A percentile compares a stretch with the other conserved stretches of the same genome.
phyloP scores from a whole-genome alignment of 2,888 invertebrate species.

The Physocephala rufipes region DNA sequence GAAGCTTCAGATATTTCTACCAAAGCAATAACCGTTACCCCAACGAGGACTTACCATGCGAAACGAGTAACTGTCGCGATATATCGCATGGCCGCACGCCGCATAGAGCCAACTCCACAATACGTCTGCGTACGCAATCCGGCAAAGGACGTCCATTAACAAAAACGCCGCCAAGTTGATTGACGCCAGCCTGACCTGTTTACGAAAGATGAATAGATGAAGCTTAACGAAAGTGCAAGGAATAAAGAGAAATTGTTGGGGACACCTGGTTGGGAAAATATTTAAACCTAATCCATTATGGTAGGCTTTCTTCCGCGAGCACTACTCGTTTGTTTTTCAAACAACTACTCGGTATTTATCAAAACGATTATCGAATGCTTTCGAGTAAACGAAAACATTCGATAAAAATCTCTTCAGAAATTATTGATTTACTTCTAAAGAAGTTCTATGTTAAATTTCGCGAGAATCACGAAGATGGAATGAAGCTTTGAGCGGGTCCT shows the following conservation, averaged over 20 bases:
- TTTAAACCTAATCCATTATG: too few relatives aligned
- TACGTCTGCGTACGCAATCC: slow-evolving; percentile 90
- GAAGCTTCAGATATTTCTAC: too few relatives aligned
- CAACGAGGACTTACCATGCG: slow-evolving; percentile 76
- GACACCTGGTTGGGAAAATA: too few relatives aligned
- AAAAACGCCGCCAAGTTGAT: slow-evolving; percentile 96
- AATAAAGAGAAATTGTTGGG: neutral
- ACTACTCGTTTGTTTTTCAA: too few relatives aligned
- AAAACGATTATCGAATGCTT: neutral
- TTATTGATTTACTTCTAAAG: too few relatives aligned
- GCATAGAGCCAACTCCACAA: slow-evolving; percentile 92
- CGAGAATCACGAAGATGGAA: too few relatives aligned
- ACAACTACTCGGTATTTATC: too few relatives aligned
- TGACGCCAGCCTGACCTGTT: slow-evolving; percentile 94
- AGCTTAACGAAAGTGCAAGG: neutral
- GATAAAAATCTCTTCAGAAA: too few relatives aligned
- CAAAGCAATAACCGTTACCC: too few relatives aligned
- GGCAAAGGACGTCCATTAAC: slow-evolving; percentile 97
- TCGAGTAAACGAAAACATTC: neutral
- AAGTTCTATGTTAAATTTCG: too few relatives aligned
- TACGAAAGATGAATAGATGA: slow-evolving; percentile 16
- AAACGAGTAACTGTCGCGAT: slow-evolving; percentile 92
- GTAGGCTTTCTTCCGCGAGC: too few relatives aligned
- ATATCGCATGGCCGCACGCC: slow-evolving; percentile 97
- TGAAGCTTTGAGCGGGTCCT: neutral